Conservation (phyloP, 2,888 invertebrate genomes). For the Clunio marinus region DNA sequence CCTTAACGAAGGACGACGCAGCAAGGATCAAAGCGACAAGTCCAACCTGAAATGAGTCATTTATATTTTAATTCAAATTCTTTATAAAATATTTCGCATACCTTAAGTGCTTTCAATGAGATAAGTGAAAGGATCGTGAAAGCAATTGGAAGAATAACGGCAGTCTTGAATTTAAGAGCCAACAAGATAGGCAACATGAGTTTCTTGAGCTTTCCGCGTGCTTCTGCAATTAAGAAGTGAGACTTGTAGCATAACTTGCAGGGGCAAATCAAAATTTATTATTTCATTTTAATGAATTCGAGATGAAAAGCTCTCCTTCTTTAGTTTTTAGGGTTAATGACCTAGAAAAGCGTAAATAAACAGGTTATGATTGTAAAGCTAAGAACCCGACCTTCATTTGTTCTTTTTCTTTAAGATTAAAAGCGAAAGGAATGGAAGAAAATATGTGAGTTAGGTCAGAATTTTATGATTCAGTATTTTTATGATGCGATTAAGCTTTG, state of each 20-base stretch:
- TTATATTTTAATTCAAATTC: too few species aligned
- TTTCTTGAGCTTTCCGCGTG: slow-evolving; percentile 59
- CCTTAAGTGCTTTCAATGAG: slow-evolving; percentile 62
- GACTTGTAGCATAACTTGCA: too few species aligned
- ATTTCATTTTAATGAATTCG: too few species aligned
- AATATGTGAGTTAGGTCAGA: neutral
- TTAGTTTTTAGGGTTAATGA: neutral
- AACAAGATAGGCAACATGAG: slow-evolving; percentile 61
- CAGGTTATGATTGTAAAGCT: neutral
- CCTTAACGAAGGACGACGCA: slow-evolving; percentile 52
- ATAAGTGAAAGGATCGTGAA: slow-evolving; percentile 60
- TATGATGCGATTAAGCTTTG: too few species aligned
- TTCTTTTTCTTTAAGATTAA: neutral
- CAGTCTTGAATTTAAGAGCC: slow-evolving; percentile 59
- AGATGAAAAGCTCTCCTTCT: neutral
- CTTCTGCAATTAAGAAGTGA: too few species aligned
- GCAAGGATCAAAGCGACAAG: too few species aligned
- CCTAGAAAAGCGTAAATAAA: neutral
- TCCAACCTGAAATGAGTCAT: too few species aligned
- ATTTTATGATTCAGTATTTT: too few species aligned
- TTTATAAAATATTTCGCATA: too few species aligned
- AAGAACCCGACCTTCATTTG: neutral
- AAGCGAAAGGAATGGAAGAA: neutral
- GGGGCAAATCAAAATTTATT: neutral
- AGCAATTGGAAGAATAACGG: slow-evolving; percentile 58